Percentiles rank a stretch among this genome's conserved stretches.
Evolutionary conservation across 2,797 vertebrate species (phyloP).

Genomic region (Fratercula arctica): DNA sequence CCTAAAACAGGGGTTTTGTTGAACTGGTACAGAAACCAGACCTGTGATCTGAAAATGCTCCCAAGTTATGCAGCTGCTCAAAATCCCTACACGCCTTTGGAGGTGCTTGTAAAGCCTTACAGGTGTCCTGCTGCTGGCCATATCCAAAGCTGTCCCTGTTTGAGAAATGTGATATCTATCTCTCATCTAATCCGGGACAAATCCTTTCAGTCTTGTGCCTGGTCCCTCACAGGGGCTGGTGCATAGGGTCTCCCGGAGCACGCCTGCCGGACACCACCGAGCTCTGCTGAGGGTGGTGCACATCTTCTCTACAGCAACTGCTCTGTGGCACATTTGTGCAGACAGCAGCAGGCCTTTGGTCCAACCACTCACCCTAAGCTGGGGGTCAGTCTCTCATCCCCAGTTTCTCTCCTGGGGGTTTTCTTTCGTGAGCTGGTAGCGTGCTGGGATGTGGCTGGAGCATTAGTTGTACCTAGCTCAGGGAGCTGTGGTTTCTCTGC

Average conservation of each 20-base stretch:
- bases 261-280: rapidly evolving
- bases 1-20: background rate
- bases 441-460: background rate
- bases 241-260: rapidly evolving
- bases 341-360: background rate
- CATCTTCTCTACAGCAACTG: background rate
- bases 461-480: background rate
- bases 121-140: background rate
- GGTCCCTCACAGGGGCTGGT: background rate
- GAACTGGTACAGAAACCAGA: background rate
- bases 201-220: background rate
- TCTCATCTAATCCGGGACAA: background rate
- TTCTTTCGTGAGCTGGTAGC: background rate
- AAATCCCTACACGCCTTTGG: background rate
- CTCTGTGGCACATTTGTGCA: background rate
- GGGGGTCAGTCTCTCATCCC: background rate
- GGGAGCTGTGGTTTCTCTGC: background rate
- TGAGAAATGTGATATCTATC: background rate
- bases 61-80: background rate
- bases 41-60: background rate
- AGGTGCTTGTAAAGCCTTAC: background rate
- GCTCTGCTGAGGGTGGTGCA: background rate
- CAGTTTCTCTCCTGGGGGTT: background rate
- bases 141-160: background rate
- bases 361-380: background rate